Evolutionary conservation across 2,888 invertebrate species (phyloP), one percentile per base, ranked within the genome.

Genomic region (Parnassius apollo): DNA sequence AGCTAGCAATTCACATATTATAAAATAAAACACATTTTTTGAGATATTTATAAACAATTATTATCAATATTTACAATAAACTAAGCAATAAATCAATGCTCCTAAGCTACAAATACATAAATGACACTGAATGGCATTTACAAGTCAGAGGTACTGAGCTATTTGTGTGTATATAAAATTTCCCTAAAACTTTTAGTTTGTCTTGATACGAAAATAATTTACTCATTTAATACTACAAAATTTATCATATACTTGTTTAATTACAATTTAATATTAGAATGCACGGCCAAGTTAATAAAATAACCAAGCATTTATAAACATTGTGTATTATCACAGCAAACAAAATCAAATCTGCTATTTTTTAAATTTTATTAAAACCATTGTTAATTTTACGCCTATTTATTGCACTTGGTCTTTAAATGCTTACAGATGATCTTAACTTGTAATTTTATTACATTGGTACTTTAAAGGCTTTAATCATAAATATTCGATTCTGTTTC

Each of bases 61-160:
- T 59, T 49, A 66, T 66, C 67, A 68, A 68, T 68, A 69, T 71
- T 65, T 70, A 70, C 67, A 71, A 65, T 66, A 69, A 65, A 64
- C 62, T 62, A 62, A 63, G 48, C 57, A 62, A 66, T 62, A 65
- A 35, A 4, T 7, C 57, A 64, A 62, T 50, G 60, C 57, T 62
- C 56, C 56, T 53, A 63, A 51, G 46, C 57, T 49, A 57, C 44
- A 63, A 52, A n/a, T 35, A 48, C 12, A 54, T 18, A 46, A 22
- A 25, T 55, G 44, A 55, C 44, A 50, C 22, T 12, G 44, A 48
- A 42, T 55, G 22, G 35, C 61, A 61, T 45, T 61, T 64, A 65
- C 59, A 68, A 64, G 59, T 63, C 55, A 61, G 55, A 42, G 54
- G 49, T 53, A 18, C 49, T 49, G 22, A 22, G 13, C 11, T 46